Evolutionary conservation across 2,797 vertebrate species (phyloP), one percentile per base, ranked within the genome.

Genomic region (Vespertilio murinus): DNA sequence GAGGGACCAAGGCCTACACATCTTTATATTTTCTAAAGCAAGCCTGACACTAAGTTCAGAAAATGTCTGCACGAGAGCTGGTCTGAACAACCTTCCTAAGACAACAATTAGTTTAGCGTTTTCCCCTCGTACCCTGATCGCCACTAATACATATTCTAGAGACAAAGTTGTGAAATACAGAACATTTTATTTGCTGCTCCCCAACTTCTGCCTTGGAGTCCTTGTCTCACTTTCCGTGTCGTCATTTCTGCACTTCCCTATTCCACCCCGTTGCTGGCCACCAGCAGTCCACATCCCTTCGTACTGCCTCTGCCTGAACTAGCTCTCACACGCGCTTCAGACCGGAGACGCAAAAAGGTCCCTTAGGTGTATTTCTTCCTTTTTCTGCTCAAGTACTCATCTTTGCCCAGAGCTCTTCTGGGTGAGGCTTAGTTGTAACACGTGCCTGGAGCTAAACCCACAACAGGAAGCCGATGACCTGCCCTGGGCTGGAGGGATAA

Each of bases 151-250:
- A 6, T 61, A 9, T 65, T 93, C 56, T 23, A 84, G 20, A 91
- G 20, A 91, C 35, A 59, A 82, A 91, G 71, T 52, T 80, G 67
- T 85, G 30, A 95, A 86, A 59, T 87, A 70, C 33, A 47, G 40
- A 77, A 59, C 30, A 16, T 40, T 78, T 88, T 93, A 45, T 81
- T 28, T 47, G 20, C n/a, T 64, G 30, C 56, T 47, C 45, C 61
- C 67, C 75, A 52, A 5, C 74, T 73, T 92, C 90, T 85, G 42
- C 59, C 45, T 52, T 73, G 49, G 64, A 91, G 54, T 25, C 12
- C 38, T 59, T 86, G 49, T 82, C 80, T 88, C 52, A 40, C 64
- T 78, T 88, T 35, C 45, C 16, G 2, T 94, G 69, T 81, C 20
- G 30, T 64, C 67, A 25, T 20, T 13, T 45, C 23, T 40, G 18